phyloP scores from a whole-genome alignment of 2,888 invertebrate species.

The Pterostichus niger region DNA sequence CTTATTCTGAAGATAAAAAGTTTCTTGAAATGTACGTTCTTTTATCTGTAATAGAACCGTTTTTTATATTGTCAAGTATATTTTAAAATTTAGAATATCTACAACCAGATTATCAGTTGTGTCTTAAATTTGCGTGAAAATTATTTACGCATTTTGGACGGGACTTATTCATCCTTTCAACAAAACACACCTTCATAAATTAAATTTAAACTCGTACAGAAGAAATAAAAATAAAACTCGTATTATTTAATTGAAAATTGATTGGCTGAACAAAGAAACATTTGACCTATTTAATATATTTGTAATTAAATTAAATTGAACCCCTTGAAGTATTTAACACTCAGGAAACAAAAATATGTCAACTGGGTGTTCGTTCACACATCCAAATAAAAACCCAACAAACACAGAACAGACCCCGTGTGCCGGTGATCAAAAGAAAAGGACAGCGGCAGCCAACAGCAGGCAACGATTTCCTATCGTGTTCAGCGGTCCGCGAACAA shows the following conservation, averaged over 20 bases:
- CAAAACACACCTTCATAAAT: no score
- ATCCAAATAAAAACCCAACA: slow-evolving; percentile 22
- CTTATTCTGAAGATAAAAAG: background rate
- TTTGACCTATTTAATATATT: background rate
- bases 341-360: slow-evolving; percentile 47
- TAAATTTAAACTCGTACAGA: no score
- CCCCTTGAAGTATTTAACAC: slow-evolving; percentile 25
- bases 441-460: background rate
- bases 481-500: slow-evolving; percentile 51
- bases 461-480: slow-evolving; percentile 58
- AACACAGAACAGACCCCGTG: slow-evolving; percentile 10
- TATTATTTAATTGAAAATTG: no score
- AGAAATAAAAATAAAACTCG: no score
- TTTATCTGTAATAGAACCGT: no score
- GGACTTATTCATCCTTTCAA: no score
- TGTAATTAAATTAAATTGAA: background rate
- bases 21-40: no score
- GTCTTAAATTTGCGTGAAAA: no score
- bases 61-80: no score
- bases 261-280: background rate
- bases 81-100: no score
- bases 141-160: no score
- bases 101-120: no score
- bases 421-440: slow-evolving; percentile 11
- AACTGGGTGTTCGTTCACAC: background rate